These are phyloP conservation scores for Amazona vittata DNA, from an alignment of 2,113 vertebrate species.

Conservation along the genomic window DNA sequence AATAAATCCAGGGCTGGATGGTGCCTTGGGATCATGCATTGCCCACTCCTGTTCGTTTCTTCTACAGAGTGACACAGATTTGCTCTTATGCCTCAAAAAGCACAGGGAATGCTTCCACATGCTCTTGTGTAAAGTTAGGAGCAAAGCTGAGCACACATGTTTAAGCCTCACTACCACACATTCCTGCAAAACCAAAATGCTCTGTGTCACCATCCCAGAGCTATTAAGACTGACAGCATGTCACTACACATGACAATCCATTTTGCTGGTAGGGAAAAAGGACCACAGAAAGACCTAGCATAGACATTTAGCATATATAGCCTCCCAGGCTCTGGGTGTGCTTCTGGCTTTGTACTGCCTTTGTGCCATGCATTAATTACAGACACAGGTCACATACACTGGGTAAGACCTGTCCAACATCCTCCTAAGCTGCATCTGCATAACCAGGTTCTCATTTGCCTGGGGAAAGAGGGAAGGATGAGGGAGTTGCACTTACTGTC, in stretches of 20 bases:
- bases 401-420: background rate
- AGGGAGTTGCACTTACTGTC: conserved; percentile 41
- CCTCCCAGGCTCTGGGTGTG: background rate
- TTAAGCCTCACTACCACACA: background rate
- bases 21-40: background rate
- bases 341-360: background rate
- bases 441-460: background rate
- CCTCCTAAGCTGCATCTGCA: background rate
- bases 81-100: background rate
- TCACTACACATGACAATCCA: background rate
- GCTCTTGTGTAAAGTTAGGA: background rate
- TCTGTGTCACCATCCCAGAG: background rate
- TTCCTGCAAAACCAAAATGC: background rate
- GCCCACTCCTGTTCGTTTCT: background rate
- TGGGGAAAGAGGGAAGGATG: background rate
- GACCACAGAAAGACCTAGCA: background rate
- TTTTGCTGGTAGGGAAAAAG: background rate
- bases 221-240: background rate
- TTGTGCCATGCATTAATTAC: background rate
- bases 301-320: background rate
- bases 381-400: background rate
- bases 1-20: background rate
- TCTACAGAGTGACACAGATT: background rate
- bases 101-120: background rate
- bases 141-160: background rate